Conservation (phyloP, 2,888 invertebrate species). For the Dasysyrphus albostriatus region DNA sequence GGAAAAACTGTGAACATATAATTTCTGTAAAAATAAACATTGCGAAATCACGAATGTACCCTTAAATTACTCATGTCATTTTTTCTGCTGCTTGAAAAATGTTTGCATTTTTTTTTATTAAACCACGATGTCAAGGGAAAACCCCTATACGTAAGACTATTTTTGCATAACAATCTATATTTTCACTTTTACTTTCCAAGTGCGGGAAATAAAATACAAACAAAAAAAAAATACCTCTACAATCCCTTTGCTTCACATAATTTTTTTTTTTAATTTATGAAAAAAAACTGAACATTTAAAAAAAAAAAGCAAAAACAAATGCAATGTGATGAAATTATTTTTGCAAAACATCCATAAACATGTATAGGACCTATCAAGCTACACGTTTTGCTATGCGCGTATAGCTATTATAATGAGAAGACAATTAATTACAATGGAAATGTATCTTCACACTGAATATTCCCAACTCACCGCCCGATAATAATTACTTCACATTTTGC, state of each 20-base stretch:
- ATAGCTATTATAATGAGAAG: slow-evolving; percentile 37
- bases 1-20: not conserved
- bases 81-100: not conserved
- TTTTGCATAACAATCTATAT: slow-evolving; percentile 67
- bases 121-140: slow-evolving; percentile 30
- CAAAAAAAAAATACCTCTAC: not conserved
- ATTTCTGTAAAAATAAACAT: slow-evolving; percentile 2
- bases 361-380: not conserved
- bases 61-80: slow-evolving; percentile 22
- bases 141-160: slow-evolving; percentile 20
- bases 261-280: not conserved
- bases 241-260: slow-evolving; percentile 38
- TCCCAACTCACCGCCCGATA: slow-evolving; percentile 39
- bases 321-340: slow-evolving; percentile 56
- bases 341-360: slow-evolving; percentile 39
- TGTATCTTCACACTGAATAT: slow-evolving; percentile 59
- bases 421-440: slow-evolving; percentile 68
- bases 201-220: slow-evolving; percentile 32
- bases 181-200: slow-evolving; percentile 74
- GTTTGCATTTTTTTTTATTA: too few species aligned
- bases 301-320: slow-evolving; percentile 24
- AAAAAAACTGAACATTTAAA: slow-evolving; percentile 10
- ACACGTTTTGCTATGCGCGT: not conserved
- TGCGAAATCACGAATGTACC: slow-evolving; percentile 8
- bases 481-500: slow-evolving; percentile 58